Base-by-base conservation (phyloP, 2,113 vertebrate species). In the Amblyopsis rosae region DNA sequence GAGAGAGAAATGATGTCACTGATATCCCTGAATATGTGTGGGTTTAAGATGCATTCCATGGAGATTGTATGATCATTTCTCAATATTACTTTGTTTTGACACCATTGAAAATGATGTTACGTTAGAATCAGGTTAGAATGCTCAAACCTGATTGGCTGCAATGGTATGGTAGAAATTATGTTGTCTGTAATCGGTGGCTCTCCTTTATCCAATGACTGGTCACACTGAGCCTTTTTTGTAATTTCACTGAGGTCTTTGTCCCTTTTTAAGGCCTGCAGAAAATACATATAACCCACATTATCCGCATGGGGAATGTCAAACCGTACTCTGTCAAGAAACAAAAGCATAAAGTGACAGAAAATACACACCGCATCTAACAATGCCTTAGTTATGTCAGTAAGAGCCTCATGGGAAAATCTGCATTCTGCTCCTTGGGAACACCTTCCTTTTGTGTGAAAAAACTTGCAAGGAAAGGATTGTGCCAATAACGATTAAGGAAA, bases 401-500 rank as follows among this genome's bases (percentile, higher is more conserved):
- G 91, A 1, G 93, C 93, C 57, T 94, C 93, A 0, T 98, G 96
- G 65, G 96, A 98, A 87, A 98, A 98, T 73, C 87, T 94, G 91
- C 96, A 98, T 6, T 93, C 91, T 49, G 90, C 92, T 80, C 91
- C 92, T 72, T 95, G 93, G 16, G 88, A 92, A 79, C 96, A 98
- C 16, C 90, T 93, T 68, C 93, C 93, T 82, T 83, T 93, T 47
- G 87, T 92, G 41, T 98, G 96, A 85, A 95, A 98, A 79, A 95
- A 97, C 90, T 96, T 98, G 85, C 96, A 98, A n/a, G 96, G 96
- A 85, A 96, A 96, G 49, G 96, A 95, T 93, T 93, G 94, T 98
- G 80, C 85, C 72, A 60, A 45, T 75, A 15, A 67, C 17, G 4
- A 81, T 96, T 84, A 95, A 96, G 95, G 94, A 92, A 79, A 75